Evolutionary conservation across 2,113 vertebrate genomes (phyloP).

Genomic region (Drymodes brunneopygia): DNA sequence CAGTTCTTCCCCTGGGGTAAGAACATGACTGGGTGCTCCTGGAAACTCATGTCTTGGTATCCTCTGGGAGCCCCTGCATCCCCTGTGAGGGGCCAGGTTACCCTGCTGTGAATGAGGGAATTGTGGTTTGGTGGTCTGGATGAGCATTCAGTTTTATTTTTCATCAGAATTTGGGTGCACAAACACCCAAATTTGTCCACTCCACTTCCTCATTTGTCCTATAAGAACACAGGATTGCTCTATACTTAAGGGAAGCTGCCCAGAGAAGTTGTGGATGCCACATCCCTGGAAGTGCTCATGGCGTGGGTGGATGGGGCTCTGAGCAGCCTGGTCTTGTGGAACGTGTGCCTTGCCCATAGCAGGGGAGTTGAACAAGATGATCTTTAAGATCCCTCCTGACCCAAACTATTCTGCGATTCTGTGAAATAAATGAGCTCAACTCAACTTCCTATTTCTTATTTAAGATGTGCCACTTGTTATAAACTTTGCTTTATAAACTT

Average conservation of each 20-base stretch:
- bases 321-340: not conserved
- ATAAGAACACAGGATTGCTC: not conserved
- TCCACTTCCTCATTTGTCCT: not conserved
- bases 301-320: not conserved
- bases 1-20: not conserved
- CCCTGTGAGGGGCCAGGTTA: not conserved
- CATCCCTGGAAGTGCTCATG: not conserved
- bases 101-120: not conserved
- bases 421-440: not conserved
- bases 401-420: not conserved
- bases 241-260: not conserved
- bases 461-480: not conserved
- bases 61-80: not conserved
- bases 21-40: not conserved
- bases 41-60: not conserved
- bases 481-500: not conserved
- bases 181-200: not conserved
- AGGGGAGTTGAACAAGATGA: not conserved
- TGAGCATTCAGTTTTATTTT: not conserved
- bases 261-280: not conserved
- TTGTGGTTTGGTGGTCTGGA: not conserved
- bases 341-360: not conserved
- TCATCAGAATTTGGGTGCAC: not conserved
- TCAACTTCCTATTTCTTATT: not conserved
- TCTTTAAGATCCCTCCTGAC: not conserved